Conservation (phyloP, 2,888 invertebrate genomes). For the Kuschelorhynchus macadamiae region DNA sequence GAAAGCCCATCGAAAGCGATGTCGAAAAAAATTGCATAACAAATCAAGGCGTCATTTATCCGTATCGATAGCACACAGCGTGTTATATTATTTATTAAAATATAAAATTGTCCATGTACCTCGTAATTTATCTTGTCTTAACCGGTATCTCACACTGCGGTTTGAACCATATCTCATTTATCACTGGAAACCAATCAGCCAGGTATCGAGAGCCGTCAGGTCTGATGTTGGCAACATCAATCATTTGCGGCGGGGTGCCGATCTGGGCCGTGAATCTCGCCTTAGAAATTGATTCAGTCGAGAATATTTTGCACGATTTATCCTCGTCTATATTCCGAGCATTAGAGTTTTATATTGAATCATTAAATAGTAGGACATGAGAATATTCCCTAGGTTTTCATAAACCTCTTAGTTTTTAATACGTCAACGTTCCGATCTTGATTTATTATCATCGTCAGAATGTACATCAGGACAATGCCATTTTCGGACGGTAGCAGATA, state of each 20-base stretch:
- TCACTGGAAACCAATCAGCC: conserved; percentile 67
- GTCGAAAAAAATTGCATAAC: conserved; percentile 45
- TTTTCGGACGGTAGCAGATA: too few species aligned
- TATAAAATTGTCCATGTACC: conserved; percentile 61
- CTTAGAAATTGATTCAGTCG: conserved; percentile 21
- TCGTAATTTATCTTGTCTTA: conserved; percentile 65
- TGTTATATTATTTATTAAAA: conserved; percentile 57
- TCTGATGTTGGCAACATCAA: conserved; percentile 64
- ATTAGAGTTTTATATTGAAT: too few species aligned
- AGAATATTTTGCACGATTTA: too few species aligned
- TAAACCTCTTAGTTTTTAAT: too few species aligned
- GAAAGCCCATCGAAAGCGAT: conserved; percentile 20
- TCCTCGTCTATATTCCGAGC: too few species aligned
- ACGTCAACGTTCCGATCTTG: too few species aligned
- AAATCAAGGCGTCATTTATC: conserved; percentile 43
- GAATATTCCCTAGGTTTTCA: too few species aligned
- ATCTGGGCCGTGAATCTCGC: conserved; percentile 41
- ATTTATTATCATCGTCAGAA: too few species aligned
- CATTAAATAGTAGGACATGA: too few species aligned
- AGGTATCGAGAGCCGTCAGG: conserved; percentile 65
- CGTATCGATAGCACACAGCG: conserved; percentile 38
- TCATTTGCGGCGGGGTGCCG: conserved; percentile 59
- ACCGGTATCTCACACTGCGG: conserved; percentile 64
- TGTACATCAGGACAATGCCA: too few species aligned
- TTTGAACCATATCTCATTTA: conserved; percentile 66